Evolutionary conservation across 2,113 vertebrate genomes (phyloP).

Genomic region (Pterocles burchelli): DNA sequence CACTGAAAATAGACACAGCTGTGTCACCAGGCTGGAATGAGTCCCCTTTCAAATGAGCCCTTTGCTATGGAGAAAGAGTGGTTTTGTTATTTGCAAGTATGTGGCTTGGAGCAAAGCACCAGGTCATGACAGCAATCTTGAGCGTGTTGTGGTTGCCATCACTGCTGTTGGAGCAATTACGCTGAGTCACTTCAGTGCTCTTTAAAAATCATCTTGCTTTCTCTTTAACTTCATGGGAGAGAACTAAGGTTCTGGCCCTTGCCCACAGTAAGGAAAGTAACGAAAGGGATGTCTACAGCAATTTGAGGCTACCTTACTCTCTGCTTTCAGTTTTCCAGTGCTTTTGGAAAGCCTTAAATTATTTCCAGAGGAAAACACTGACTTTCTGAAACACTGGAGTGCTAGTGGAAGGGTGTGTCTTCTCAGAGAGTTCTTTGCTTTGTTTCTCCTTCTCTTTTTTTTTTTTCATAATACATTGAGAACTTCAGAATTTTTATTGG

Average conservation of each 20-base stretch:
- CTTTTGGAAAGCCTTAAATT: not conserved
- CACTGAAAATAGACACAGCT: not conserved
- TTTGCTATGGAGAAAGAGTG: not conserved
- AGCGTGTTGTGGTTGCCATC: not conserved
- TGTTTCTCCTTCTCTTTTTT: not conserved
- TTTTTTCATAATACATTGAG: not conserved
- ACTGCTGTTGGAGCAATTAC: not conserved
- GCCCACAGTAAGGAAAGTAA: not conserved
- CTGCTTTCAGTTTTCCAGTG: not conserved
- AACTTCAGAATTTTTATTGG: not conserved
- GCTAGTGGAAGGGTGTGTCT: not conserved
- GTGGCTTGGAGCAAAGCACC: not conserved
- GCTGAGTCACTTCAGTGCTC: not conserved
- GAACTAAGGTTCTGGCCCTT: not conserved
- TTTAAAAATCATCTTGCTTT: not conserved
- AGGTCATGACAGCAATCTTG: not conserved
- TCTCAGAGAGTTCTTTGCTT: not conserved
- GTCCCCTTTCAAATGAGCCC: not conserved
- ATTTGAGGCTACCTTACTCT: not conserved
- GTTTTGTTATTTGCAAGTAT: not conserved
- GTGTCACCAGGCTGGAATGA: not conserved
- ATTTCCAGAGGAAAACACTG: not conserved
- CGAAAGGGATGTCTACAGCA: not conserved
- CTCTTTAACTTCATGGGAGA: not conserved
- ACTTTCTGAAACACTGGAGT: not conserved